Evolutionary conservation across 2,888 invertebrate genomes (phyloP), one percentile per base, ranked within the genome.

Genomic region (Agriopis aurantiaria): DNA sequence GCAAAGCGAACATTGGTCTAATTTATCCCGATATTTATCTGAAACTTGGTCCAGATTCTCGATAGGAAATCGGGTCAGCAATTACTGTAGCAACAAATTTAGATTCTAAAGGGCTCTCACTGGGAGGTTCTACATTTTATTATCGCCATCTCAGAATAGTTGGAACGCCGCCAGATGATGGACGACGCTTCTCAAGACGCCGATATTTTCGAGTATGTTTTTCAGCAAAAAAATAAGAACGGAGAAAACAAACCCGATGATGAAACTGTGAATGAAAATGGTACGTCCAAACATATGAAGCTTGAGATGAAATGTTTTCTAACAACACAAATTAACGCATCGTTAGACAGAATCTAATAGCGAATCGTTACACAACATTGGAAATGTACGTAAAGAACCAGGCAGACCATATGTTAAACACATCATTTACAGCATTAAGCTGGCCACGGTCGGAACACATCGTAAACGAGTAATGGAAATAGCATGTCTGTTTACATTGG

Each of bases 61-160:
- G 72, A 59, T 60, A 11, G 53, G 66, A 69, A 89, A 87, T 80
- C 86, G 79, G 90, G 89, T 86, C 89, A 84, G 79, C 77, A 78
- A 82, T 85, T 83, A 82, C 80, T 80, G 69, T 69, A 75, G 72
- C 76, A 83, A 82, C 75, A 73, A 74, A 83, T 87, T 85, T 87
- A 85, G 85, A 81, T 71, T 68, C 69, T 66, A 73, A 86, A 89
- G 88, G 86, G 88, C 88, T 80, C 86, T 87, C 80, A 76, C 67
- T 79, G 80, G 83, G 79, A 78, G 82, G 75, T 78, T 83, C 81
- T 75, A 80, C 71, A 82, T 83, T 82, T 83, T 84, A 84, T 82
- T 80, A 80, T 79, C 74, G 74, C 75, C 59, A 77, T 76, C 76
- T 74, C 79, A 71, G 80, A 80, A 75, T 75, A 74, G 77, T 78